A percentile compares a stretch with the other conserved stretches of the same genome.
Evolutionary conservation across 2,888 invertebrate genomes (phyloP).

Genomic region (Pantelozetes paolii): DNA sequence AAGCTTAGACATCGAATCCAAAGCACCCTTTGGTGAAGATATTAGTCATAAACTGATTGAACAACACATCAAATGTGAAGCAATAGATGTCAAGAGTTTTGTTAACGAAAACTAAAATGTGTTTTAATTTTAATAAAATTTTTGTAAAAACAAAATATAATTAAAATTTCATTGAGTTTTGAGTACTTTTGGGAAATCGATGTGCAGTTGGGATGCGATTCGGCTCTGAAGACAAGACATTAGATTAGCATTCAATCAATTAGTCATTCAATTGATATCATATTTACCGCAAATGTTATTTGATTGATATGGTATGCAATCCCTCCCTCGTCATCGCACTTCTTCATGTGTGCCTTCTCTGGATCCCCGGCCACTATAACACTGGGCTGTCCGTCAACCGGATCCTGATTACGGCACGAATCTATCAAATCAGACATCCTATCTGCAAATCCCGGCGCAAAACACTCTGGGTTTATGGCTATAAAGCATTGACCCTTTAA

Average conservation of each 20-base stretch:
- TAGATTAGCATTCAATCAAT: neutral
- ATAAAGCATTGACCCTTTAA: slow-evolving; percentile 74
- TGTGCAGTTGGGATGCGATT: slow-evolving; percentile 13
- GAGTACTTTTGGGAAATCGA: too few relatives aligned
- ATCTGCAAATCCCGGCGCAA: slow-evolving; percentile 72
- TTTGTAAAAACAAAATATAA: neutral
- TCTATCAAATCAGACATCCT: slow-evolving; percentile 67
- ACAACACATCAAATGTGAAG: slow-evolving; percentile 60
- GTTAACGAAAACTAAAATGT: neutral
- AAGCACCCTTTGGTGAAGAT: slow-evolving; percentile 60
- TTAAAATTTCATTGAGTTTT: too few relatives aligned
- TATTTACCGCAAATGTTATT: slow-evolving; percentile 62
- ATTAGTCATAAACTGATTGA: slow-evolving; percentile 59
- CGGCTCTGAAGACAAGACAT: slow-evolving; percentile 13
- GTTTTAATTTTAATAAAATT: neutral
- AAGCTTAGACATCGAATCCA: slow-evolving; percentile 20
- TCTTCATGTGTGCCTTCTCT: slow-evolving; percentile 65
- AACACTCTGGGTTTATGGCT: slow-evolving; percentile 74
- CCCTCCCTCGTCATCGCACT: slow-evolving; percentile 67
- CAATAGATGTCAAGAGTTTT: slow-evolving; percentile 50
- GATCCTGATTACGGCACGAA: slow-evolving; percentile 63
- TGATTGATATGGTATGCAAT: slow-evolving; percentile 73
- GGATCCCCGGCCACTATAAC: slow-evolving; percentile 83
- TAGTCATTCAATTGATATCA: slow-evolving; percentile 30
- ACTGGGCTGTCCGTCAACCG: slow-evolving; percentile 52